Evolutionary conservation across 2,888 invertebrate species (phyloP), one percentile per base, ranked within the genome.

Genomic region (Melieria crassipennis): DNA sequence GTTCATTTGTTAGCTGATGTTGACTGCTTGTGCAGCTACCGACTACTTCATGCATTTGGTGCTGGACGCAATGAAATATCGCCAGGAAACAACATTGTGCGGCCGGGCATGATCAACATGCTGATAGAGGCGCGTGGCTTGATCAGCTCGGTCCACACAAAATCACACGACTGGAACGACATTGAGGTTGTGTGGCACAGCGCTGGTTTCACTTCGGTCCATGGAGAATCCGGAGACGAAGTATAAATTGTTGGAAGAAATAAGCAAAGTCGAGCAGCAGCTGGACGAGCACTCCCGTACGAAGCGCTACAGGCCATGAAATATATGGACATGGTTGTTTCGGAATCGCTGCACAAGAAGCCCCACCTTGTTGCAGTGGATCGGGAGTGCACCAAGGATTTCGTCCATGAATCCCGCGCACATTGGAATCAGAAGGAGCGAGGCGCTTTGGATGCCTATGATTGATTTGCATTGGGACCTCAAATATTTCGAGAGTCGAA

Each of bases 181-280:
- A 86, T 88, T 0, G 90, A 90, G 68, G 86, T 91, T 10, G 88
- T 10, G 88, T 89, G 0, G 89, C 90, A 0, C 91, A 91, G 82
- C 88, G 88, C 16, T 86, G 89, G 5, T 71, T 90, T 0, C 90
- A 90, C 82, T 89, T 90, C 78, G 91, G 80, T 78, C 92, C 43
- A 90, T 90, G 46, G 69, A 89, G 4, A 88, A 91, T 82, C 88
- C 89, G 16, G 90, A 91, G 0, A 81, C 90, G 0, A 91, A 91
- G 80, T 86, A 88, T 4, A 88, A 81, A 66, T 82, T 92, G 1
- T 86, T 86, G 1, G 78, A 87, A 58, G 91, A 92, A 84, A 89
- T 92, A 47, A 87, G 83, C 30, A 87, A 89, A 30, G 85, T 87
- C 4, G 82, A 88, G 5, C 78, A 76, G 0, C 86, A 87, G n/a